Conservation (phyloP, 2,113 vertebrate genomes). For the Tursiops truncatus region DNA sequence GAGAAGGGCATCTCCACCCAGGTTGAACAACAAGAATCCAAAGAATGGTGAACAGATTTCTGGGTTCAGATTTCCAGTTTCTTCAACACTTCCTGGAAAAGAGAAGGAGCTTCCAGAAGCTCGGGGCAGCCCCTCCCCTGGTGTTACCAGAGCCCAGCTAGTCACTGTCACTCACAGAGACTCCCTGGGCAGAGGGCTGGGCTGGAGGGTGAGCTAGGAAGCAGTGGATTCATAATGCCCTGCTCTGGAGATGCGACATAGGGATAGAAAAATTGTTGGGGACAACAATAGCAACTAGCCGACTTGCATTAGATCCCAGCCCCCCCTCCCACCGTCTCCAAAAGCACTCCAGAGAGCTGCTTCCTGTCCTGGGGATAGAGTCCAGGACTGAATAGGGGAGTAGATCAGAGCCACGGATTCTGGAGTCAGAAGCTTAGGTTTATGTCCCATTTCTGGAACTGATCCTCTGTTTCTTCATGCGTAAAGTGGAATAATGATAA, state of each 20-base stretch:
- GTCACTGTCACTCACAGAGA: not conserved
- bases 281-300: not conserved
- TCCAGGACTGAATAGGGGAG: no score
- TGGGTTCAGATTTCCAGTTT: not conserved
- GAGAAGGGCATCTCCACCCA: not conserved
- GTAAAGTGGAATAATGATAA: not conserved
- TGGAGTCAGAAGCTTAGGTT: not conserved
- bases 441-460: not conserved
- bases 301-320: not conserved
- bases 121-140: not conserved
- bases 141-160: not conserved
- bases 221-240: not conserved
- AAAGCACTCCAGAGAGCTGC: not conserved
- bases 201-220: not conserved
- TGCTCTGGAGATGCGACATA: not conserved
- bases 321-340: not conserved
- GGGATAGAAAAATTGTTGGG: not conserved
- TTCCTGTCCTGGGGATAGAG: not conserved
- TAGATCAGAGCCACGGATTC: not conserved
- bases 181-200: not conserved
- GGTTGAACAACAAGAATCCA: not conserved
- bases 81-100: not conserved
- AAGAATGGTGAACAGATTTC: not conserved
- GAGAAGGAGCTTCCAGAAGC: not conserved
- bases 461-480: not conserved